phyloP scores from a whole-genome alignment of 1,140 invertebrate genomes.

The fruit fly (Drosophila melanogaster) region Release_6_plus_ISO1_MT NT_033779.5:2475001-2475500 shows the following conservation, averaged over 20 bases:
- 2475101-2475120: conserved; percentile 79
- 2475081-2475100: conserved; percentile 82
- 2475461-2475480: conserved; percentile 67
- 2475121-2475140: conserved; percentile 68
- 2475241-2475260: neutral
- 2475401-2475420: conserved; percentile 68
- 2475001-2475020: conserved; percentile 64
- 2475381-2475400: conserved; percentile 45
- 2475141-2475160: conserved; percentile 45
- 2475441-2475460: conserved; percentile 67
- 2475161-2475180: conserved; percentile 41
- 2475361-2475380: neutral
- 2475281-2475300: too few relatives aligned
- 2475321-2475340: neutral
- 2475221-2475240: neutral
- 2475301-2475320: neutral
- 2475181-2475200: neutral
- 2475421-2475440: conserved; percentile 65
- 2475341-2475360: neutral
- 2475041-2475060: conserved; percentile 39
- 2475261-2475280: too few relatives aligned
- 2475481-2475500: conserved; percentile 51
- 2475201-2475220: conserved; percentile 21
- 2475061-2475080: conserved; percentile 77
- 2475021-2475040: conserved; percentile 64